Base-by-base conservation (phyloP, 1,140 invertebrate species). In the Battus philenor region DNA sequence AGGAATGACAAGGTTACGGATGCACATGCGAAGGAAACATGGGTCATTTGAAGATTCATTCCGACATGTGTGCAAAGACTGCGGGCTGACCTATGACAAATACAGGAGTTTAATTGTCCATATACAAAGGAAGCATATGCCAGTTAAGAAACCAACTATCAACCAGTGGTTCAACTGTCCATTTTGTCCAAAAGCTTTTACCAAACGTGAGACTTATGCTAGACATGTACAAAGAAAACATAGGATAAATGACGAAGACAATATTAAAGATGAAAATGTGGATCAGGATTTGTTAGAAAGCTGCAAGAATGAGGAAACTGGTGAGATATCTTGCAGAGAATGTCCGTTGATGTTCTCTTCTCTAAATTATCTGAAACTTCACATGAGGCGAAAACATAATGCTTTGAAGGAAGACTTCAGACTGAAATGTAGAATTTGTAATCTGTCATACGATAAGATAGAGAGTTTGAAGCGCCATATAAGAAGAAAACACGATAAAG, bases 321-420 rank as follows among this genome's bases (percentile, higher is more conserved):
- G 76, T 2, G 76, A 84, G 38, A 64, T 84, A 2, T 59, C 62
- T 16, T 84, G 80, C 39, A 73, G 67, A 47, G 61, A 78, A 50
- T 84, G 77, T 24, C 76, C 69, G 11, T 34, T 80, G 17, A 67
- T 81, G 3, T 81, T 84, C 54, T 78, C 80, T 3, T 73, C 74
- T 1, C 13, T 81, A 1, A 79, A 66, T 46, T 82, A 59, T 17
- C 46, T 84, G 13, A 80, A 80, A 44, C 16, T 81, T 4, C 80
- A 84, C 26, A 84, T 84, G 80, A 75, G 80, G 48, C 55, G 80
- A 26, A 84, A 80, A 24, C 80, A 84, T 38, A 82, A 84, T 32
- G 78, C 72, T 13, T 54, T 81, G 17, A 68, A 60, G 43, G 80
- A 81, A 12, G 52, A 80, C 41, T 84, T 82, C 27, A 55, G 72